Percentiles rank a stretch among this genome's conserved stretches.
phyloP scores from a whole-genome alignment of 2,888 invertebrate species.

The Cinara cedri region DNA sequence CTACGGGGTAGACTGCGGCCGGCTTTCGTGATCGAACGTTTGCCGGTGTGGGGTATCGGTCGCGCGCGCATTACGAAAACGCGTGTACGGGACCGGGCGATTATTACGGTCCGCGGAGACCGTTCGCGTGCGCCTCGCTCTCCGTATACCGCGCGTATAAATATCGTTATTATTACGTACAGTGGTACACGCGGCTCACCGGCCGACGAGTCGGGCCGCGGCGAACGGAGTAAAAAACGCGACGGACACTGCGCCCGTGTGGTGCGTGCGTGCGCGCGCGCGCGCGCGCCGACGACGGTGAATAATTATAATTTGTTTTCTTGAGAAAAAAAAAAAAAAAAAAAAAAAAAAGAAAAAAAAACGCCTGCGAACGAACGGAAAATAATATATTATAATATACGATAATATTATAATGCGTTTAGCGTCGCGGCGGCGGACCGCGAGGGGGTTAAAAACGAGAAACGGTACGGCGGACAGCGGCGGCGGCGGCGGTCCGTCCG shows the following conservation, averaged over 20 bases:
- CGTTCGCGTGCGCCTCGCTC: too few species aligned
- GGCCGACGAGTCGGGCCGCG: not conserved
- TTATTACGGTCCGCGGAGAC: too few species aligned
- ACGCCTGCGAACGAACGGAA: constrained; percentile 22
- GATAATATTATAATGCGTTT: not conserved
- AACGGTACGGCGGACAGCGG: constrained; percentile 20
- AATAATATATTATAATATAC: constrained; percentile 24
- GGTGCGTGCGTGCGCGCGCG: not conserved
- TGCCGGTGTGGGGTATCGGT: too few species aligned
- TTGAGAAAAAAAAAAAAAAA: constrained; percentile 11
- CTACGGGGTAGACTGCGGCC: constrained; percentile 17
- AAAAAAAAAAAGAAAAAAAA: not conserved
- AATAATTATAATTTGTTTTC: constrained; percentile 53
- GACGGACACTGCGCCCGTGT: not conserved
- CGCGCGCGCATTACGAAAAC: not conserved
- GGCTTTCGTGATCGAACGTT: too few species aligned
- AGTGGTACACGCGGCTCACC: not conserved
- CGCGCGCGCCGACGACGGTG: not conserved
- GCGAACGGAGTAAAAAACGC: constrained; percentile 22
- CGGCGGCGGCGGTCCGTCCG: not conserved
- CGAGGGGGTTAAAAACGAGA: constrained; percentile 35
- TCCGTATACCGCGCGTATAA: too few species aligned
- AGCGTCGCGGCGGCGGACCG: not conserved
- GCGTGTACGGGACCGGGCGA: not conserved
- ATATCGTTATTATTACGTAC: too few species aligned